Evolutionary conservation across 1,140 invertebrate genomes (phyloP).

Genomic region (Eueides isabella): DNA sequence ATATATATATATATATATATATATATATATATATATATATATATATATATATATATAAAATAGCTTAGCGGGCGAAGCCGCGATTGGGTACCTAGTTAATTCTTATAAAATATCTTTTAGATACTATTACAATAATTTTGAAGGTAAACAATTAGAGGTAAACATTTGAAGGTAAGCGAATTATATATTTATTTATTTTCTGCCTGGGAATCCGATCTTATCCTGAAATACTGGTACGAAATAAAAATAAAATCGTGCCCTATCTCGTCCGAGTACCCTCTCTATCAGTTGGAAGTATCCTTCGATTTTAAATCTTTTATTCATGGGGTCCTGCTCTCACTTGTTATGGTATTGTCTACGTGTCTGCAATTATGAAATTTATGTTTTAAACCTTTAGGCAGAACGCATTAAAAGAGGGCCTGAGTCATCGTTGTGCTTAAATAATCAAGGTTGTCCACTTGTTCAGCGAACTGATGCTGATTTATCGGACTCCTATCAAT

Average conservation of each 20-base stretch:
- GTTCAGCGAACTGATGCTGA: conserved; percentile 67
- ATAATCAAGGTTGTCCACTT: conserved; percentile 71
- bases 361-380: conserved; percentile 74
- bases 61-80: too few relatives aligned
- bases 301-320: conserved; percentile 66
- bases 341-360: conserved; percentile 74
- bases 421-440: conserved; percentile 62
- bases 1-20: too few relatives aligned
- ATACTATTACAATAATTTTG: conserved; percentile 29
- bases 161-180: too few relatives aligned
- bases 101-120: too few relatives aligned
- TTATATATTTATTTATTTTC: conserved; percentile 55
- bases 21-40: too few relatives aligned
- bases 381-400: conserved; percentile 73
- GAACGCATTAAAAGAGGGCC: conserved; percentile 57
- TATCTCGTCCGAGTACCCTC: conserved; percentile 49
- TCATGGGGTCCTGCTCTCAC: conserved; percentile 62
- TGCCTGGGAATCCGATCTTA: conserved; percentile 46
- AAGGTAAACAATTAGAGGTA: conserved; percentile 54
- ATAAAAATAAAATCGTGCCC: conserved; percentile 58
- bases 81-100: too few relatives aligned
- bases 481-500: conserved; percentile 67
- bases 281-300: conserved; percentile 53
- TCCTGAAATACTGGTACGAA: conserved; percentile 51
- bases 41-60: too few relatives aligned